Evolutionary conservation across 2,797 vertebrate genomes (phyloP), one percentile per base, ranked within the genome.

Genomic region (Peromyscus aztecus): DNA sequence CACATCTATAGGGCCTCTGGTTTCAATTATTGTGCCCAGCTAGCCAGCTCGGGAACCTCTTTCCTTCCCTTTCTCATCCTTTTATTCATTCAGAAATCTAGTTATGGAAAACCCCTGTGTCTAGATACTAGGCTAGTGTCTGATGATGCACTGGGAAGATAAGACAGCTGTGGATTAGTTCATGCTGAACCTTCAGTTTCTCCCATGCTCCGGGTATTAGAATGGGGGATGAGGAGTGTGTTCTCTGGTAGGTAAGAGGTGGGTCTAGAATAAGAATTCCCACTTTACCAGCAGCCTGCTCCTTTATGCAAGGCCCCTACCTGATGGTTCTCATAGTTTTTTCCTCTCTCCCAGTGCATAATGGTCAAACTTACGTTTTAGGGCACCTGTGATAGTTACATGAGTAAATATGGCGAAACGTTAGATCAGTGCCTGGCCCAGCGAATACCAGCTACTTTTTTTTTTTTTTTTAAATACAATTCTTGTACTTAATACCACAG

Each of bases 61-160:
- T 16, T 76, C 21, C 9, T 43, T 84, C 29, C 16, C 43, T 93
- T 75, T 84, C 77, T 89, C 17, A 85, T 92, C 94, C 43, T 67
- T 96, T 57, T 29, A 29, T 93, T 95, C 92, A 77, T 94, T 90
- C 37, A 96, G 23, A 96, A 93, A 61, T 76, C 49, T 29, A 61
- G 43, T 75, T 83, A 76, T 0, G 4, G 88, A 52, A 85, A 76
- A 52, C 65, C 34, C 0, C 75, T 57, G n/a, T 84, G 17, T 83
- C 37, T 77, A 67, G 89, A 55, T 61, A 43, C 27, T n/a, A 23
- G 65, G 80, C 83, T 63, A 12, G 13, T 83, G 19, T 94, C 89
- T 83, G 88, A 67, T 46, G 88, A 59, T 49, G 49, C 23, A 6
- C 2, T 73, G 65, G 37, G 87, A 77, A 46, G 88, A 37, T 37